Evolutionary conservation across 23 tunicate species (phyloP), one percentile per base, ranked within the genome.

Genomic region (Corella eumyota): DNA sequence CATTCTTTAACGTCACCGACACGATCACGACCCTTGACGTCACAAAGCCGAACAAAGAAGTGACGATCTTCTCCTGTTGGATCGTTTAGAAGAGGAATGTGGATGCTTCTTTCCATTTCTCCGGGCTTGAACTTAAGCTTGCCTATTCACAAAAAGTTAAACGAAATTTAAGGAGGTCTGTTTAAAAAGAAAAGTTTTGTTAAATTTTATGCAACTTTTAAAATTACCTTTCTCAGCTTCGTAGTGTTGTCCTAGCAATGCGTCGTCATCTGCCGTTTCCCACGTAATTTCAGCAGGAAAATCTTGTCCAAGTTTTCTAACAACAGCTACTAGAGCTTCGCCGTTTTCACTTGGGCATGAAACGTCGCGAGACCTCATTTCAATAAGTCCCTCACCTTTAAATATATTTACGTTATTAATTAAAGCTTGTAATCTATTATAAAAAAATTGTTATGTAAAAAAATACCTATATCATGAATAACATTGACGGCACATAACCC

Each of bases 321-420:
- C 72, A 27, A 79, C 85, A 28, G 66, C 53, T 28, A 88, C 88
- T 7, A 57, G 34, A 1, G 88, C 96, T 59, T 79, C 82, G 7
- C 96, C 96, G 50, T 88, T 88, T 0, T 88, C 96, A 36, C 81
- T 72, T 45, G n/a, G 54, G 73, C 96, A 88, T 4, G 81, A 62
- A 66, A 73, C 36, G 24, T 79, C 78, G 44, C 54, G 78, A 22
- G 88, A 69, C 62, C 55, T 62, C 73, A 88, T 75, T 40, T 88
- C 88, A 20, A 88, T 48, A 40, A 88, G 15, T 30, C 96, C 96
- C 34, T 78, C 88, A 6, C 96, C 94, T 51, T n/a, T n/a, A 68
- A 52, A 3, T 7, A 58, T 17, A 11, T 13, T 44, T 11, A 17
- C 49, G 13, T 13, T 44, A 44, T 13, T 44, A 44, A 44, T 13